Evolutionary conservation across 92 coral and sea anemone species (phyloP).

Genomic region (Bergia sp.): DNA sequence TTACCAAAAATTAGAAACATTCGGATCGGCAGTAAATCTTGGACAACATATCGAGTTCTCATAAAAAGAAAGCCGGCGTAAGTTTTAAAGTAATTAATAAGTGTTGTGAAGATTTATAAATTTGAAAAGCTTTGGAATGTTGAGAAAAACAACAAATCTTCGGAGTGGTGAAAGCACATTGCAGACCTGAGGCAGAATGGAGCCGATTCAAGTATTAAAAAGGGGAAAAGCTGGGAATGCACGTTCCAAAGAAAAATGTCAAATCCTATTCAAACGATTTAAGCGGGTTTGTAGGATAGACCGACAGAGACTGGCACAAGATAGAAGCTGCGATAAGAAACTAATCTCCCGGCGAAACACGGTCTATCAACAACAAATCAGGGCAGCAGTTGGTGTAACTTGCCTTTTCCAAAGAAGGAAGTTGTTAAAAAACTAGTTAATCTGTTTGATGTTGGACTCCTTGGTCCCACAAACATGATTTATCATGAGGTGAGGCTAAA

Average conservation of each 20-base stretch:
- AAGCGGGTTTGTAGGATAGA: background rate
- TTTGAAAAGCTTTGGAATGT: no score
- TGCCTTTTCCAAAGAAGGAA: no score
- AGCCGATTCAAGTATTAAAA: background rate
- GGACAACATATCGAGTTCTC: no score
- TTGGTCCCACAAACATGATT: background rate
- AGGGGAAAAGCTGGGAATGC: background rate
- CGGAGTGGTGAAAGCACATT: background rate
- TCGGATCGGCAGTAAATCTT: no score
- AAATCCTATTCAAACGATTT: background rate
- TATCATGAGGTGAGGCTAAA: no score
- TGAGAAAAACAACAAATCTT: background rate
- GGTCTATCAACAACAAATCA: background rate
- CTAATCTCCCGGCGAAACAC: background rate
- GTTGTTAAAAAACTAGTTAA: background rate
- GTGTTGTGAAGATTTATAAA: no score
- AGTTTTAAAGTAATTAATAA: no score
- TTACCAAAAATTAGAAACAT: no score
- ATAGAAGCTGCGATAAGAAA: no score
- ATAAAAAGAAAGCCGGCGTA: no score
- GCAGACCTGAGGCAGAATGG: background rate
- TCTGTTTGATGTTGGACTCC: background rate
- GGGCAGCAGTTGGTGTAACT: no score
- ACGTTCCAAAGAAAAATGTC: background rate
- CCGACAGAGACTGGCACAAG: background rate